phyloP scores from a whole-genome alignment of 2,888 invertebrate genomes.

The Pseudococcus jackbeardsleyi region DNA sequence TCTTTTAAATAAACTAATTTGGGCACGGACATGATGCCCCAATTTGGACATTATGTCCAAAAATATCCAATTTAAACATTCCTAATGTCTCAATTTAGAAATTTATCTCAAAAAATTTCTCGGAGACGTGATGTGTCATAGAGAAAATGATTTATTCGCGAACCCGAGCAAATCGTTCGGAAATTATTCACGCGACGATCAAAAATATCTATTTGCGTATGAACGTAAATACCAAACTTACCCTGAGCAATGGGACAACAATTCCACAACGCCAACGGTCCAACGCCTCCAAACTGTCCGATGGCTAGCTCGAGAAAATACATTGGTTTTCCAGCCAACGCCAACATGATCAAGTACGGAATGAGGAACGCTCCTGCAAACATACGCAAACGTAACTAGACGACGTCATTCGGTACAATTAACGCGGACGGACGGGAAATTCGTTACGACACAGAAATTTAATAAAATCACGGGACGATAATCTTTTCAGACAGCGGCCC shows the following conservation, averaged over 20 bases:
- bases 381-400: conserved; percentile 68
- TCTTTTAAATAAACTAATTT: no score
- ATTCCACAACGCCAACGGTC: conserved; percentile 76
- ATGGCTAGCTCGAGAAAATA: conserved; percentile 84
- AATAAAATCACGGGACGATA: conserved; percentile 23
- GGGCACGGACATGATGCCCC: no score
- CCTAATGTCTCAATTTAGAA: no score
- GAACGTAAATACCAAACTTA: conserved; percentile 57
- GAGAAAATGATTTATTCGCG: not conserved
- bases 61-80: no score
- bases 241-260: conserved; percentile 70
- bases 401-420: conserved; percentile 11
- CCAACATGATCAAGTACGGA: conserved; percentile 80
- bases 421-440: not conserved
- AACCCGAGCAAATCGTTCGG: no score
- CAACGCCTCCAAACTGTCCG: conserved; percentile 84
- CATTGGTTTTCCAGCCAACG: conserved; percentile 83
- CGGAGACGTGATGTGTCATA: no score
- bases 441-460: conserved; percentile 12
- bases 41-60: no score
- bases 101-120: no score
- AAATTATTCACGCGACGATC: no score
- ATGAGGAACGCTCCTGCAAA: conserved; percentile 80
- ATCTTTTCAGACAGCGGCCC: conserved; percentile 35
- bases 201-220: no score